Base-by-base conservation (phyloP, 2,888 invertebrate species). In the Euclidia mi region DNA sequence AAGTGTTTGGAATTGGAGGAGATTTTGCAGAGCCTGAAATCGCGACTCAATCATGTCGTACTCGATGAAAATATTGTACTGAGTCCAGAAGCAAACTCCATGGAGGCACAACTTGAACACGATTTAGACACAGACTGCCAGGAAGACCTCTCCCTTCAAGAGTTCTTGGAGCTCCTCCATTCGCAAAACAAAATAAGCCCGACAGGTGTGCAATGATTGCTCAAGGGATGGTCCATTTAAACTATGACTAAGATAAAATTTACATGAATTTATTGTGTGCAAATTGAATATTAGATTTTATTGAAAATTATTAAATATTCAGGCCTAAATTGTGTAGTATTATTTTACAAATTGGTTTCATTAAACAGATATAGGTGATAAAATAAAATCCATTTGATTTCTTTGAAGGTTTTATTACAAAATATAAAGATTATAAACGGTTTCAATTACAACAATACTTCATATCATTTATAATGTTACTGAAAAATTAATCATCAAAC, bases 41-140 rank as follows among this genome's bases (percentile, higher is more conserved):
- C 95, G 7, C 88, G 95, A 2, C 82, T 95, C 2, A 94, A 95
- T 55, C 94, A 94, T 56, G 95, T 95, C 34, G 94, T 95, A 35
- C 75, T 94, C 52, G 94, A 94, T 44, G 94, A 94, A 69, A 94
- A 95, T 55, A 95, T 95, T 41, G 87, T 95, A 2, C 82, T 95
- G 7, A 95, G 95, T 56, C 95, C 95, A 0, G 95, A 95, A 38
- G 94, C 89, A 1, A 94, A 94, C 74, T 94, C 94, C 0, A 78
- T 92, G 77, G 95, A 95, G 69, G 91, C 94, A 7, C 90, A 95
- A 70, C 81, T 95, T 3, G 94, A 95, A 71, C 94, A 94, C 57
- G 95, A 95, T 66, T 76, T 95, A 68, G 94, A 95, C 58, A 95
- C 95, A 3, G 95, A 94, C 59, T 94, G 94, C 56, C 94, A 94